Percentiles rank a stretch among this genome's conserved stretches.
Conservation (phyloP, 2,888 invertebrate genomes). For the Craniophora ligustri region DNA sequence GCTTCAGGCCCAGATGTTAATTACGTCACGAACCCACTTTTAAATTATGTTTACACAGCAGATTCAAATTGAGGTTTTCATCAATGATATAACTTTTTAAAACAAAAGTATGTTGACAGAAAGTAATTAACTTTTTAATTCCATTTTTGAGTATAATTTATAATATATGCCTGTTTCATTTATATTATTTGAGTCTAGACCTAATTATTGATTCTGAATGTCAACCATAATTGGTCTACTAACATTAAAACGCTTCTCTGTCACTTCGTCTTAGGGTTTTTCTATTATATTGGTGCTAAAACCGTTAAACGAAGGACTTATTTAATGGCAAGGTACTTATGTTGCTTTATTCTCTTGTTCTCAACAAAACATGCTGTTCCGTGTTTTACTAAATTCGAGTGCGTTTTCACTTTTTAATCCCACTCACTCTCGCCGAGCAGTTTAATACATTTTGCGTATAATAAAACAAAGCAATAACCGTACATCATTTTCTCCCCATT, state of each 20-base stretch:
- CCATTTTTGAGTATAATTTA: neutral
- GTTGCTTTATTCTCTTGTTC: neutral
- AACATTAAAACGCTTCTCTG: no score
- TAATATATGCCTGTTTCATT: no score
- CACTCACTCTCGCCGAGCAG: constrained; percentile 19
- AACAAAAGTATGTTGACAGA: neutral
- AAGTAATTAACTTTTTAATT: neutral
- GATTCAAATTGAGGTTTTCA: constrained; percentile 6
- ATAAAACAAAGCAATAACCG: constrained; percentile 56
- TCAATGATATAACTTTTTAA: constrained; percentile 1
- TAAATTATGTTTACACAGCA: constrained; percentile 7
- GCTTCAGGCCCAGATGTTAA: constrained; percentile 1
- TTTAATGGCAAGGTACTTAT: no score
- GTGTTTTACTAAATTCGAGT: neutral
- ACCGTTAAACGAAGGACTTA: no score
- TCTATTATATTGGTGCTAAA: no score
- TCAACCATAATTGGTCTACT: no score
- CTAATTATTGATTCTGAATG: no score
- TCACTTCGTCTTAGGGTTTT: no score
- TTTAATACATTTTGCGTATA: constrained; percentile 56
- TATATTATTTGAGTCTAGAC: no score
- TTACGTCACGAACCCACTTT: neutral
- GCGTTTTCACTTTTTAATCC: constrained; percentile 47
- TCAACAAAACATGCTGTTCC: constrained; percentile 9
- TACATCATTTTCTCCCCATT: constrained; percentile 59